Conservation (phyloP, 1,140 invertebrate species). For the Pygmarrhopalites habei region DNA sequence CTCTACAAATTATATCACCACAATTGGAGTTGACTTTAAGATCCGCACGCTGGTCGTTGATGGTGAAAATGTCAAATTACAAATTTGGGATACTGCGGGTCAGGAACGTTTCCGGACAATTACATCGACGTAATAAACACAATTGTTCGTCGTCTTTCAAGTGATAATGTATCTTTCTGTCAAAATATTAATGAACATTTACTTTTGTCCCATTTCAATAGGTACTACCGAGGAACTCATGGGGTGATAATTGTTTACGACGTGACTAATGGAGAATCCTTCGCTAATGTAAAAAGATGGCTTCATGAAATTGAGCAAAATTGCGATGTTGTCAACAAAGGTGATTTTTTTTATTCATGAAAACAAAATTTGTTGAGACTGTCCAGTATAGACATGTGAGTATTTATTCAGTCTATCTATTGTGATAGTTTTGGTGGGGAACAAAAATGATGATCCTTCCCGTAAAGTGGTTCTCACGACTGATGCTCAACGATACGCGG, state of each 20-base stretch:
- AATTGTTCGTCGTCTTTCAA: too few relatives aligned
- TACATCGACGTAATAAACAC: constrained; percentile 83
- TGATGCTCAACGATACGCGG: constrained; percentile 93
- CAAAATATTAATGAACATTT: too few relatives aligned
- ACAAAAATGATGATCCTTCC: constrained; percentile 97
- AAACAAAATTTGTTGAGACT: too few relatives aligned
- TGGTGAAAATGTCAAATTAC: constrained; percentile 91
- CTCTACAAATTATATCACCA: constrained; percentile 97
- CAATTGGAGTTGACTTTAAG: constrained; percentile 99
- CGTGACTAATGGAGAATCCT: constrained; percentile 96
- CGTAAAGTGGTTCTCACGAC: constrained; percentile 93
- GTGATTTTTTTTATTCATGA: too few relatives aligned
- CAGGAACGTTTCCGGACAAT: constrained; percentile 70
- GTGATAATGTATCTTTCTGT: too few relatives aligned
- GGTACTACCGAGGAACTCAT: constrained; percentile 97
- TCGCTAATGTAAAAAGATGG: constrained; percentile 97
- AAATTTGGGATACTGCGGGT: constrained; percentile 96
- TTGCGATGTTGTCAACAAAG: constrained; percentile 98
- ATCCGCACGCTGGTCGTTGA: constrained; percentile 92
- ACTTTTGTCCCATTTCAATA: constrained; percentile 46
- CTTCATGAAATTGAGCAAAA: constrained; percentile 98
- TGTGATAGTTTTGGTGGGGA: constrained; percentile 94
- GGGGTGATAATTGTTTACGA: constrained; percentile 99
- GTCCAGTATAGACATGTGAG: too few relatives aligned
- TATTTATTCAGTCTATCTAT: too few relatives aligned